phyloP scores from a whole-genome alignment of 2,888 invertebrate species.

The Dasypogon diadema region DNA sequence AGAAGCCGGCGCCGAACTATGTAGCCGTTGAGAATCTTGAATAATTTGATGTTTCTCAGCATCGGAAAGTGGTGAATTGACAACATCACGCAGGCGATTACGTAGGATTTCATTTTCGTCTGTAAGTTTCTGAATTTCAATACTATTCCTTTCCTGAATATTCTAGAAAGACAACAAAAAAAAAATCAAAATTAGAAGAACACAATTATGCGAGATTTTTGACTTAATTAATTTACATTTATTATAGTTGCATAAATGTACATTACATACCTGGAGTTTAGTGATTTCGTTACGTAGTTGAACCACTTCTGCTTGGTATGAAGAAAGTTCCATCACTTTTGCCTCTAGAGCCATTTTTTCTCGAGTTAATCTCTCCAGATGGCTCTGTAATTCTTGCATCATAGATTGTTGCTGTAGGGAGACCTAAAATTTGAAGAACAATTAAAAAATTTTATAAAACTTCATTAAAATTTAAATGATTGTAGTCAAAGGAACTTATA shows the following conservation, averaged over 20 bases:
- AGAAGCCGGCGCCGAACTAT: slow-evolving; percentile 85
- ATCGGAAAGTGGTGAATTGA: slow-evolving; percentile 85
- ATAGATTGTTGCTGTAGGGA: slow-evolving; percentile 58
- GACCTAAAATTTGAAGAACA: slow-evolving; percentile 30
- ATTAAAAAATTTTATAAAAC: no score
- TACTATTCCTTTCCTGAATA: slow-evolving; percentile 66
- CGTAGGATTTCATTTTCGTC: slow-evolving; percentile 84
- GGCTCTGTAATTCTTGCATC: slow-evolving; percentile 75
- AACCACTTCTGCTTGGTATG: slow-evolving; percentile 77
- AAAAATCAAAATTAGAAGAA: slow-evolving; percentile 24
- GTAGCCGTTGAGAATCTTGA: slow-evolving; percentile 77
- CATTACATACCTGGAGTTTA: slow-evolving; percentile 76
- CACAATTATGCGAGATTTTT: no score
- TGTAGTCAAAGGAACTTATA: no score
- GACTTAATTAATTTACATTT: no score
- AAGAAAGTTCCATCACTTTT: slow-evolving; percentile 73
- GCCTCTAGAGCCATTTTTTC: slow-evolving; percentile 76
- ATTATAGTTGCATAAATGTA: no score
- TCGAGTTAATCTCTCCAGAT: slow-evolving; percentile 75
- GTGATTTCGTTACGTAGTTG: slow-evolving; percentile 77
- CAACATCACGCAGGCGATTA: slow-evolving; percentile 81
- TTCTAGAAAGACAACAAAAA: slow-evolving; percentile 59
- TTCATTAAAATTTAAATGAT: no score
- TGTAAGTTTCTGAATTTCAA: slow-evolving; percentile 72
- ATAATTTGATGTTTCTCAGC: slow-evolving; percentile 85